Conservation (phyloP, 2,888 invertebrate genomes). For the Synanthedon tipuliformis region DNA sequence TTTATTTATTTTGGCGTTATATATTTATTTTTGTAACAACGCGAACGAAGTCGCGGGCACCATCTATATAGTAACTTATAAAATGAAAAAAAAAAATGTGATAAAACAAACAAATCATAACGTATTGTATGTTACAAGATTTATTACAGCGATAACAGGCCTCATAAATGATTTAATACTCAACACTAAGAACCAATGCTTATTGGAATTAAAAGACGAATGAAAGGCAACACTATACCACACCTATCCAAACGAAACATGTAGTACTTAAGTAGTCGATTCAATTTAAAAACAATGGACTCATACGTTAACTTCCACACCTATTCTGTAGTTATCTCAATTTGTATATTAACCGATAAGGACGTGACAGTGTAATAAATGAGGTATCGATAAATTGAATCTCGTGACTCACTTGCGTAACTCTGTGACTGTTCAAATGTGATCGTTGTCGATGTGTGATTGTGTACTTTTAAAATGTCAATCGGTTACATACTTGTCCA, state of each 20-base stretch:
- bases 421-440: background rate
- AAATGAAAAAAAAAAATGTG: too few species aligned
- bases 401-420: background rate
- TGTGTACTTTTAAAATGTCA: constrained; percentile 8
- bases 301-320: constrained; percentile 26
- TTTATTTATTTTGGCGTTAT: too few species aligned
- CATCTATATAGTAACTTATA: too few species aligned
- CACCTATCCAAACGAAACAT: background rate
- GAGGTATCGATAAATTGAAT: constrained; percentile 22
- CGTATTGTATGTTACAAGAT: background rate
- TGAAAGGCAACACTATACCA: background rate
- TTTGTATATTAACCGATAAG: constrained; percentile 21
- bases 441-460: background rate
- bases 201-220: background rate
- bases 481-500: constrained; percentile 5
- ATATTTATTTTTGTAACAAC: too few species aligned
- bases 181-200: background rate
- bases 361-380: constrained; percentile 23
- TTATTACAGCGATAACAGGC: background rate
- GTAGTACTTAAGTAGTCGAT: constrained; percentile 5
- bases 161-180: background rate
- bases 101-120: too few species aligned
- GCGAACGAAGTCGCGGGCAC: too few species aligned
- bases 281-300: constrained; percentile 16
- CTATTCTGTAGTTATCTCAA: constrained; percentile 20